Percentiles rank a stretch among this genome's conserved stretches.
Conservation (phyloP, 2,888 invertebrate genomes). For the Bembecia ichneumoniformis region DNA sequence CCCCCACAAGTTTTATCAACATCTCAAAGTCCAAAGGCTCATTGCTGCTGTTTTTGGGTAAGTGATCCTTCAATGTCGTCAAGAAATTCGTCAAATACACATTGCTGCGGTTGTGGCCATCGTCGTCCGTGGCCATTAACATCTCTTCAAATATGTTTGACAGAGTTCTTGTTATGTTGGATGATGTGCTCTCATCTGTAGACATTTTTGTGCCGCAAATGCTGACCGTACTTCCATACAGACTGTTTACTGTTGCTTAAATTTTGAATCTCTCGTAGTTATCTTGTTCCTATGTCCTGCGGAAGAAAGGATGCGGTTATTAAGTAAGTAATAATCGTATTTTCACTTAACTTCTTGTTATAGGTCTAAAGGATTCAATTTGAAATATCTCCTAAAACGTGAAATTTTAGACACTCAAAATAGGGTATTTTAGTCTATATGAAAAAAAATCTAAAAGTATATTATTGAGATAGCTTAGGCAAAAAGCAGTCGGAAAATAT, state of each 20-base stretch:
- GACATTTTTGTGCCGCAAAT: conserved; percentile 27
- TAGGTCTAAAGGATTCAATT: too few species aligned
- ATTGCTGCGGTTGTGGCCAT: conserved; percentile 38
- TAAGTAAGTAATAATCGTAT: too few species aligned
- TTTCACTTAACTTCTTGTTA: too few species aligned
- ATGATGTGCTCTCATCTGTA: conserved; percentile 27
- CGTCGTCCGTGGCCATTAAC: conserved; percentile 42
- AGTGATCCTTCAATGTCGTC: conserved; percentile 37
- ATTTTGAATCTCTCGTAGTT: neutral
- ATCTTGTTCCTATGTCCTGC: neutral
- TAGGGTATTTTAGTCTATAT: too few species aligned
- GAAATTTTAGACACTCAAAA: too few species aligned
- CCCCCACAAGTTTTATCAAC: conserved; percentile 50
- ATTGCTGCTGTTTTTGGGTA: conserved; percentile 36
- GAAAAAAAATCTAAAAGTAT: too few species aligned
- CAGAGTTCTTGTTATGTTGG: conserved; percentile 53
- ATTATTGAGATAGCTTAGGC: too few species aligned
- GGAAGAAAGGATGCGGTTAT: neutral
- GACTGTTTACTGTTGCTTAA: neutral
- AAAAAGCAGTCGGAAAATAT: too few species aligned
- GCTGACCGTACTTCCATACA: neutral
- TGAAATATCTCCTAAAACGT: too few species aligned
- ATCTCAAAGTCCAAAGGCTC: conserved; percentile 53
- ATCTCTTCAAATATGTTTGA: conserved; percentile 57
- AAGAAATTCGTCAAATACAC: conserved; percentile 47